These are phyloP conservation scores for Tragopan temminckii DNA, from an alignment of 2,797 vertebrate species.

Conservation along the genomic window DNA sequence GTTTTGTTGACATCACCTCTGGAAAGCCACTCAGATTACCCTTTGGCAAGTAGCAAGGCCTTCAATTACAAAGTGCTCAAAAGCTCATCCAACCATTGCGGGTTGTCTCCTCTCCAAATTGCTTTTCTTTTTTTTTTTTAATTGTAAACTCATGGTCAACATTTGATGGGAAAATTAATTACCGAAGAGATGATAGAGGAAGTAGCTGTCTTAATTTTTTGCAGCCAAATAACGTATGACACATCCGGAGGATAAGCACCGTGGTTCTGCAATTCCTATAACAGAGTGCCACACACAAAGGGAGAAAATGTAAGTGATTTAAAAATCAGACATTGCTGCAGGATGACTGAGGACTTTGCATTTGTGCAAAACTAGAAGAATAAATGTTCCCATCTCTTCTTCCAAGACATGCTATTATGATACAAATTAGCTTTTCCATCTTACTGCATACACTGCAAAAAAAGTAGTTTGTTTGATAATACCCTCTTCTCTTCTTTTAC, in stretches of 20 bases:
- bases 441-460: not conserved
- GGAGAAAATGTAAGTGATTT: constrained; percentile 38
- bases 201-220: not conserved
- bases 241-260: not conserved
- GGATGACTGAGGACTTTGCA: constrained; percentile 19
- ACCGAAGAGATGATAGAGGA: not conserved
- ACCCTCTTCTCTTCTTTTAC: not conserved
- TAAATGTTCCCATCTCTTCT: not conserved
- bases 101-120: constrained; percentile 24
- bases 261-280: constrained; percentile 21
- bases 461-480: constrained; percentile 20
- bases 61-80: not conserved
- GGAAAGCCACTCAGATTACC: not conserved
- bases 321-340: constrained; percentile 27
- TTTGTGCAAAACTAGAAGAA: constrained; percentile 11
- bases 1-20: constrained; percentile 19
- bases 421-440: constrained; percentile 33
- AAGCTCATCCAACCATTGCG: constrained; percentile 22
- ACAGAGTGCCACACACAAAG: not conserved
- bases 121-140: not conserved
- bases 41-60: constrained; percentile 8
- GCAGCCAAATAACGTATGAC: not conserved
- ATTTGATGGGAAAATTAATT: constrained; percentile 64
- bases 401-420: constrained; percentile 14
- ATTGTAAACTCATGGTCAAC: constrained; percentile 26